phyloP scores from a whole-genome alignment of 1,140 invertebrate species.

The Drosophila gunungcola region DNA sequence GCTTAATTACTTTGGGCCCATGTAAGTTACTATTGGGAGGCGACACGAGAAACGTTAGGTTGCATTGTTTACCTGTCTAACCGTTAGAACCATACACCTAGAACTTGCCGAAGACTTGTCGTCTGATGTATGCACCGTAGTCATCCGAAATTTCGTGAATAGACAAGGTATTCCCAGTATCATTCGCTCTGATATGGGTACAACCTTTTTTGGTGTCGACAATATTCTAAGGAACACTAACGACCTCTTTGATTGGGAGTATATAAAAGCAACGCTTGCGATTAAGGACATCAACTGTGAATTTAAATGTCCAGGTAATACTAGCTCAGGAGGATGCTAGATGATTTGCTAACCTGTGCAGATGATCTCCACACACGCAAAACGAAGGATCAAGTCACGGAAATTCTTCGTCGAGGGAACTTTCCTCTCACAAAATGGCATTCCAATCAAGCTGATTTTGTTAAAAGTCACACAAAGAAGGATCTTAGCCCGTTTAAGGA shows the following conservation, averaged over 20 bases:
- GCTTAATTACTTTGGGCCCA: background rate
- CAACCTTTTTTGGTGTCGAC: background rate
- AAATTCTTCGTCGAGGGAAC: constrained; percentile 12
- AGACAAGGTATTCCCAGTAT: too few species aligned
- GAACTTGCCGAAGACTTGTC: background rate
- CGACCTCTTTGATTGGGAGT: background rate
- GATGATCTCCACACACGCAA: background rate
- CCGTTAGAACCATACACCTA: background rate
- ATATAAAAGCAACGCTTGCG: background rate
- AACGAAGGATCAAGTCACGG: constrained; percentile 18
- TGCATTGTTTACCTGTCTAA: background rate
- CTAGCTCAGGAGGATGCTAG: background rate
- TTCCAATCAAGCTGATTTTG: background rate
- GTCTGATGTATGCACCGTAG: background rate
- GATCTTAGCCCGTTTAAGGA: too few species aligned
- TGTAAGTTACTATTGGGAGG: background rate
- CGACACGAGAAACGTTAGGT: background rate
- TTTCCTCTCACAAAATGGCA: constrained; percentile 11
- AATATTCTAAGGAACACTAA: background rate
- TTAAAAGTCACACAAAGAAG: too few species aligned
- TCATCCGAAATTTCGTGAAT: too few species aligned
- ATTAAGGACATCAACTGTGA: background rate
- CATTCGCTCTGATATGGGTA: too few species aligned
- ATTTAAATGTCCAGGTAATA: background rate
- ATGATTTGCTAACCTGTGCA: constrained; percentile 10